Evolutionary conservation across 2,113 vertebrate genomes (phyloP).

Genomic region (Poecile atricapillus): DNA sequence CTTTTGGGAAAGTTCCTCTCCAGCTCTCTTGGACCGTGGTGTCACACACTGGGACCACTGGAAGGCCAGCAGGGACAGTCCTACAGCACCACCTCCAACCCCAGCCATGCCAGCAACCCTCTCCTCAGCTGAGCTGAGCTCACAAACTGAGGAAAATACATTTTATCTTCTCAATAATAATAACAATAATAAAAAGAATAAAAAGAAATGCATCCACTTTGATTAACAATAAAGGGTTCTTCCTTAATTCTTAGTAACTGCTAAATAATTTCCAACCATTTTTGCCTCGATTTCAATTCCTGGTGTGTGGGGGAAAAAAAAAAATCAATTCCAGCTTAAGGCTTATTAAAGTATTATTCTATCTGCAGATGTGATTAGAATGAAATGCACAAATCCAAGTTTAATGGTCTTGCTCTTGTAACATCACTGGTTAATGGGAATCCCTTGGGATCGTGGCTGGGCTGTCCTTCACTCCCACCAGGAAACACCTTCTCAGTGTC

Average conservation of each 20-base stretch:
- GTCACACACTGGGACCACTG: not conserved
- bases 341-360: constrained; percentile 41
- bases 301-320: not conserved
- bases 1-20: too few relatives aligned
- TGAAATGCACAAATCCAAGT: not conserved
- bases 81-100: not conserved
- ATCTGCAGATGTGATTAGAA: constrained; percentile 33
- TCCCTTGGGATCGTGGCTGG: not conserved
- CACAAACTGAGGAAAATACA: not conserved
- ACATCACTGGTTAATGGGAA: not conserved
- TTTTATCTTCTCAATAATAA: not conserved
- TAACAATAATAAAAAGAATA: not conserved
- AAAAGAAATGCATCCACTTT: not conserved
- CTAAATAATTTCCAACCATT: constrained; percentile 1
- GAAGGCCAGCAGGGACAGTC: not conserved
- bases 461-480: not conserved
- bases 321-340: constrained; percentile 29
- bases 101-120: not conserved
- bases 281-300: constrained; percentile 6
- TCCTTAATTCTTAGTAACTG: not conserved
- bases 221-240: not conserved
- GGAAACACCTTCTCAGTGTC: not conserved
- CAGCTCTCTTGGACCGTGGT: not conserved
- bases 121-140: not conserved
- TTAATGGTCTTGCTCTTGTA: not conserved